Conservation (phyloP, 1,140 invertebrate genomes). For the Gyrodactylus salaris region DNA sequence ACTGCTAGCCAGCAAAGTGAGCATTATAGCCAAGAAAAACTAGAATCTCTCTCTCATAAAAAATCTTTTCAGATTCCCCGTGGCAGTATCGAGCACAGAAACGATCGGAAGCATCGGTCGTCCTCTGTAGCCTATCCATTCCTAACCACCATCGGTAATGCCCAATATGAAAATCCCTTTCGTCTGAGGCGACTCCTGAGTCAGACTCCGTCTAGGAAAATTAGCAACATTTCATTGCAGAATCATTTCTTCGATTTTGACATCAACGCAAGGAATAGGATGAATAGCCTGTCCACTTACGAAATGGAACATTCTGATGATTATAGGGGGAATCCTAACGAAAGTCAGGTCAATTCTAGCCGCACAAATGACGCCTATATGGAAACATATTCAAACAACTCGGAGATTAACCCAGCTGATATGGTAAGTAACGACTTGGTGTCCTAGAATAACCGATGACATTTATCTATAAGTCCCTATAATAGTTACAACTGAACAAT, state of each 20-base stretch:
- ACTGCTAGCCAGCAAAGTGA: background rate
- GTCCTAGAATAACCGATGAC: too few species aligned
- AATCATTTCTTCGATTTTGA: too few species aligned
- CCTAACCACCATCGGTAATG: background rate
- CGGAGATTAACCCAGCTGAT: background rate
- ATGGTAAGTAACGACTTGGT: too few species aligned
- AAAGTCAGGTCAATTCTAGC: too few species aligned
- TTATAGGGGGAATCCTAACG: too few species aligned
- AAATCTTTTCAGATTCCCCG: too few species aligned
- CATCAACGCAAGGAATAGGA: background rate
- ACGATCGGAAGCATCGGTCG: background rate
- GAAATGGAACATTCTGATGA: background rate
- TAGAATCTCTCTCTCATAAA: too few species aligned
- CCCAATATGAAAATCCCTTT: background rate
- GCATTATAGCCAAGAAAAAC: background rate
- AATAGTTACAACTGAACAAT: too few species aligned
- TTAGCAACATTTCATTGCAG: background rate
- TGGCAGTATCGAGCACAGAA: too few species aligned
- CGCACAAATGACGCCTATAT: background rate
- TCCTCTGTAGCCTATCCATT: background rate
- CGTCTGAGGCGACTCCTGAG: background rate
- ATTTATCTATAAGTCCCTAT: too few species aligned
- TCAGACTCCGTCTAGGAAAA: background rate
- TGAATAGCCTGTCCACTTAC: background rate
- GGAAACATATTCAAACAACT: background rate